These are phyloP conservation scores for Crocodylus rhombifer DNA, from an alignment of 2,797 vertebrate species.

Conservation along the genomic window DNA sequence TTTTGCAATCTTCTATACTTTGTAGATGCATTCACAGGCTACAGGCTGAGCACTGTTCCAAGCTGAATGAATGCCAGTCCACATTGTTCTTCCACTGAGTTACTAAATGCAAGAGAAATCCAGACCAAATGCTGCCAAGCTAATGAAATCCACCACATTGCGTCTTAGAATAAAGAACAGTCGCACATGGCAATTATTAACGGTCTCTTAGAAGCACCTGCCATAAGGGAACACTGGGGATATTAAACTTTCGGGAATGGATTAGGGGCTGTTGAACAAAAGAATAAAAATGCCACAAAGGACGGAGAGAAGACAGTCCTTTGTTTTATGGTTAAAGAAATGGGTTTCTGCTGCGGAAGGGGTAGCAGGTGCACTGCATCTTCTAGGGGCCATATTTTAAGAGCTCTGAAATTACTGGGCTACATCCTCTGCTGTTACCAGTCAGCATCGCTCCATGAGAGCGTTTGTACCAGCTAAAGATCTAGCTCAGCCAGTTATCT, in stretches of 20 bases:
- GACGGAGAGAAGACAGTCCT: neutral
- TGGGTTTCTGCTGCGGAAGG: neutral
- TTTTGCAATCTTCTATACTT: neutral
- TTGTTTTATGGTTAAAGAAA: neutral
- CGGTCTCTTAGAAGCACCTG: neutral
- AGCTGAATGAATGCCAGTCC: constrained; percentile 14
- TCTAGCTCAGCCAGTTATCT: constrained; percentile 4
- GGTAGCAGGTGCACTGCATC: constrained; percentile 27
- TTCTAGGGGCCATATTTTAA: neutral
- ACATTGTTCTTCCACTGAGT: fast-evolving
- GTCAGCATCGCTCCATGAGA: neutral
- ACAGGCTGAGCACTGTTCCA: neutral
- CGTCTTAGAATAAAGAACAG: neutral
- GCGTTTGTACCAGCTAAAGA: neutral
- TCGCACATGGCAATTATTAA: neutral
- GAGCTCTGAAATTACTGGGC: constrained; percentile 25
- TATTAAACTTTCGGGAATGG: neutral
- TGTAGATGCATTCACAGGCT: neutral
- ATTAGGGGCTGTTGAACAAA: constrained; percentile 9
- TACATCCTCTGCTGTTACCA: constrained; percentile 31
- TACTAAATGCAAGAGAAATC: neutral
- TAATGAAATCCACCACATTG: neutral
- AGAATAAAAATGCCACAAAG: neutral
- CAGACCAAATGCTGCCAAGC: neutral
- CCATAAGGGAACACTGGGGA: neutral